Evolutionary conservation across 64 coral and sea anemone species (phyloP), one percentile per base, ranked within the genome.

Genomic region (Pocillopora verrucosa): DNA sequence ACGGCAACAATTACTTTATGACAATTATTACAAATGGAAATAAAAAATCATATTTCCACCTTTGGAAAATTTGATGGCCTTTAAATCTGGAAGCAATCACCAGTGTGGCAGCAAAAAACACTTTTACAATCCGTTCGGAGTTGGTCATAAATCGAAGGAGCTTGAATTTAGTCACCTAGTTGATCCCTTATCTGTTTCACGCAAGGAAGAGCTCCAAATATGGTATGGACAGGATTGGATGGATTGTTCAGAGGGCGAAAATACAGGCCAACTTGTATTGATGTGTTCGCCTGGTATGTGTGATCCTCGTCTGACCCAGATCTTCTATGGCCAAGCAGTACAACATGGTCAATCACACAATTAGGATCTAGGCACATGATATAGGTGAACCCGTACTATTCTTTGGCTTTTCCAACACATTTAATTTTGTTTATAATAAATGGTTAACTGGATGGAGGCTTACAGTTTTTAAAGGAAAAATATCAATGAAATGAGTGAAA

Each of bases 281-380:
- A 89, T 80, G 87, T 89, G 26, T 89, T 79, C 58, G 87, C 65
- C 10, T 74, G 68, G 72, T 89, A 89, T 67, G 87, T 30, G 30
- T 30, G 30, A 30, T 0, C 30, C 30, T 30, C 30, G 30, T 30
- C 30, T 30, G 30, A 30, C 30, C 30, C 30, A 30, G 30, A 30
- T 30, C 30, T 30, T 30, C 30, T 30, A 30, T 30, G 30, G 30
- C 30, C 30, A 30, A 30, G 30, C 30, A 30, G 30, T 30, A 30
- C 30, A 30, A 30, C 0, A 30, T 30, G 30, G 30, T 30, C 30
- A 30, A 30, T 30, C 30, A 30, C 0, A 30, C 30, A 30, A 30
- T 30, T 30, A 30, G 30, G 30, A 30, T 30, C 30, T 30, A 30
- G 30, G 30, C 30, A 30, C 30, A 30, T 30, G 30, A 30, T 30